Conservation (phyloP, 2,113 vertebrate species). For the Callospermophilus lateralis region DNA sequence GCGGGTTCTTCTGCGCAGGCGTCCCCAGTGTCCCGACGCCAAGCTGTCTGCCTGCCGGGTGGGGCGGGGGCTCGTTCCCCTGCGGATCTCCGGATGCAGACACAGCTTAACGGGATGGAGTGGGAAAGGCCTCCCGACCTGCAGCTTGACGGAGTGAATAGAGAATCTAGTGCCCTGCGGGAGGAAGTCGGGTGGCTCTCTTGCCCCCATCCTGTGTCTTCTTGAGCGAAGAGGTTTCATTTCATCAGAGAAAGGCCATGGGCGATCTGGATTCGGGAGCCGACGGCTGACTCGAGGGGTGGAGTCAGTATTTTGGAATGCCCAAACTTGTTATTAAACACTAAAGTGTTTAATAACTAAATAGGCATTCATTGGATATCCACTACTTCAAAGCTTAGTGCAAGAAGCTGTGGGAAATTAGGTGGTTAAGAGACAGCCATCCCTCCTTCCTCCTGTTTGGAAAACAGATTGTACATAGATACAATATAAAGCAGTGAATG, state of each 20-base stretch:
- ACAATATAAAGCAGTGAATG: not conserved
- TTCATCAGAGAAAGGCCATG: conserved; percentile 45
- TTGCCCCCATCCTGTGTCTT: not conserved
- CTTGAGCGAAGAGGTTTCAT: conserved; percentile 23
- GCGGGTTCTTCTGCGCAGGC: conserved; percentile 70
- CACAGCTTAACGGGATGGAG: not conserved
- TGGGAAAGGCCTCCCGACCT: not conserved
- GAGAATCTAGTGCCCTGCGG: not conserved
- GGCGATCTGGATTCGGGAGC: conserved; percentile 13
- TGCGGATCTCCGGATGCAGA: not conserved
- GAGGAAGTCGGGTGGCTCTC: not conserved
- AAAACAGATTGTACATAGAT: not conserved
- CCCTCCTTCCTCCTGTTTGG: not conserved
- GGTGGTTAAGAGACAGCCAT: not conserved
- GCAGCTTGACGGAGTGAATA: not conserved
- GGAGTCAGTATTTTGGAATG: conserved; percentile 56
- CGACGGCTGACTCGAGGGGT: conserved; percentile 7
- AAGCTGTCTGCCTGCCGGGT: conserved; percentile 48
- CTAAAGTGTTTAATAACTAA: not conserved
- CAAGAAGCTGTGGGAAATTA: not conserved
- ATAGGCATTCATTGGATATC: not conserved
- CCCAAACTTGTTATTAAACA: conserved; percentile 10
- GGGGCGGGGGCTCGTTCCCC: conserved; percentile 60
- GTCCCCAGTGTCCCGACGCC: conserved; percentile 77
- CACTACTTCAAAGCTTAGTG: not conserved